These are phyloP conservation scores for Gymnobelideus leadbeateri DNA, from an alignment of 2,113 vertebrate species.

Conservation along the genomic window DNA sequence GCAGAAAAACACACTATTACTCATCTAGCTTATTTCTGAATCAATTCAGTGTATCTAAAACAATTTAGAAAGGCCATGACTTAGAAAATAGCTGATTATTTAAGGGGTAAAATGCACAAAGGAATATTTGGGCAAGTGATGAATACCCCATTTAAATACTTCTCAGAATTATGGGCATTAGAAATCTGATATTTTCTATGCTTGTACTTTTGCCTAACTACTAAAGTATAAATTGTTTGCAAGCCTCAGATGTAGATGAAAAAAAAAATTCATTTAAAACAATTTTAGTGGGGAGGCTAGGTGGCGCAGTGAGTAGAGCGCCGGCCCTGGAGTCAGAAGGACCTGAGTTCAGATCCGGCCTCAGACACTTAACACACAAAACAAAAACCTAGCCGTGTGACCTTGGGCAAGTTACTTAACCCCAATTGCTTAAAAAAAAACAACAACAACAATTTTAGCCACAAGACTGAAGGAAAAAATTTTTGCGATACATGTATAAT, in stretches of 20 bases:
- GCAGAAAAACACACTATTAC: not conserved
- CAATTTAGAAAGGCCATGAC: not conserved
- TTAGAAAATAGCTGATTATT: not conserved
- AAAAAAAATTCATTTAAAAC: not conserved
- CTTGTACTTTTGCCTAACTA: not conserved
- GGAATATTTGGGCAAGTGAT: not conserved
- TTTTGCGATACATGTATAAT: not conserved
- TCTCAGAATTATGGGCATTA: not conserved
- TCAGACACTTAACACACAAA: too few species aligned
- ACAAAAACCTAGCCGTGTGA: too few species aligned
- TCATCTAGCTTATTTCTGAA: not conserved
- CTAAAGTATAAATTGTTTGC: not conserved
- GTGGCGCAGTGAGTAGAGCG: too few species aligned
- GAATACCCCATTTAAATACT: not conserved
- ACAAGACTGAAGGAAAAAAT: not conserved
- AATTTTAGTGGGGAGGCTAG: too few species aligned
- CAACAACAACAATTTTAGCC: not conserved
- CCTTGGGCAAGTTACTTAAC: too few species aligned
- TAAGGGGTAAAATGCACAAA: not conserved
- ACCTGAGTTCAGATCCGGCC: too few species aligned
- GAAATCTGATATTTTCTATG: not conserved
- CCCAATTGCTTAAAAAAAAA: too few species aligned
- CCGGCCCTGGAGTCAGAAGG: too few species aligned
- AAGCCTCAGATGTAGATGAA: not conserved
- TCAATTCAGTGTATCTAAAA: not conserved